Evolutionary conservation across 35 echinoderm and acorn worm genomes (phyloP).

Genomic region (Antedon bifida): DNA sequence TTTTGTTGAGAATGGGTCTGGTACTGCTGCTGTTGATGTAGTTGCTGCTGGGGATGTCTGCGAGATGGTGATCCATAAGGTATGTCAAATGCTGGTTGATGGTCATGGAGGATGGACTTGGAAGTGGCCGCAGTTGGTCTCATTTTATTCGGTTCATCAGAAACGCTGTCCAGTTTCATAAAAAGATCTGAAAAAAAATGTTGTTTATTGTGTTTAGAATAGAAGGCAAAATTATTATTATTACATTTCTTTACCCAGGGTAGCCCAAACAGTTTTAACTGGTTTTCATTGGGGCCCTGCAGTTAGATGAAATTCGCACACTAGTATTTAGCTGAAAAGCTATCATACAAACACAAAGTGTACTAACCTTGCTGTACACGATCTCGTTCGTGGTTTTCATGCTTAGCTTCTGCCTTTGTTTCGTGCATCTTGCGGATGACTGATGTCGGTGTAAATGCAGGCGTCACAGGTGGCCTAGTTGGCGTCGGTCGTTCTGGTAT

Average conservation of each 20-base stretch:
- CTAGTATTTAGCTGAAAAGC: no score
- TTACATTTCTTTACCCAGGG: no score
- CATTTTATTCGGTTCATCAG: neutral
- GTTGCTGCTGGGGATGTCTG: neutral
- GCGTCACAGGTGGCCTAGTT: slow-evolving; percentile 2
- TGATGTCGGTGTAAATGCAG: slow-evolving; percentile 88
- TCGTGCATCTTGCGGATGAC: slow-evolving; percentile 96
- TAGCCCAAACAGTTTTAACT: no score
- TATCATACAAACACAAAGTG: no score
- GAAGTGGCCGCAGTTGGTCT: neutral
- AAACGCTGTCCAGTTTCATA: neutral
- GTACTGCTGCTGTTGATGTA: neutral
- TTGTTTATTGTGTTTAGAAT: no score
- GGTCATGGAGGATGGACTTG: neutral
- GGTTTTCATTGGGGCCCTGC: no score
- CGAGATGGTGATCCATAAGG: neutral
- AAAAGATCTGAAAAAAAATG: neutral
- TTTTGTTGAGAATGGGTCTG: neutral
- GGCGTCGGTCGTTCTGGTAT: neutral
- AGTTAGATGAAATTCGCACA: no score
- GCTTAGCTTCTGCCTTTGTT: slow-evolving; percentile 78
- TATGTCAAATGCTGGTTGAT: neutral
- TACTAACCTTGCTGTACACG: neutral
- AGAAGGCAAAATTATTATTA: no score
- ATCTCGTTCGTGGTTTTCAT: neutral